Evolutionary conservation across 2,888 invertebrate genomes (phyloP).

Genomic region (Anticlea derivata): DNA sequence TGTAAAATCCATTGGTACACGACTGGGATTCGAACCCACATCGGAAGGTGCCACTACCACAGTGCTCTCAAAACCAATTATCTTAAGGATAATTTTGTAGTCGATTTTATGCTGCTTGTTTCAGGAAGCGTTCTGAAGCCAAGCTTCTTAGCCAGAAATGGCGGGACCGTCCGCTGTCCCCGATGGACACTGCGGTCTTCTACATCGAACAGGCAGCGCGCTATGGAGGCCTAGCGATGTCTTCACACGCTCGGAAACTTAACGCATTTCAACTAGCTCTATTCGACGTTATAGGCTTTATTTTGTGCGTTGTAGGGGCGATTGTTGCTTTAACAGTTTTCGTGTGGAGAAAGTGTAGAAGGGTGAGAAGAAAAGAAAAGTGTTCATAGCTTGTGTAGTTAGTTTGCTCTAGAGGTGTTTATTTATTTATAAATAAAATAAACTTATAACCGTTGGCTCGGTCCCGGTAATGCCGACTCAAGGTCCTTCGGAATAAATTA

Average conservation of each 20-base stretch:
- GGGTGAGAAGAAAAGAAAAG: constrained; percentile 26
- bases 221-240: constrained; percentile 43
- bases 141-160: constrained; percentile 46
- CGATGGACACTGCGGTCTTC: constrained; percentile 56
- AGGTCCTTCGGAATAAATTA: too few species aligned
- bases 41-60: too few species aligned
- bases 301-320: constrained; percentile 22
- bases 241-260: constrained; percentile 44
- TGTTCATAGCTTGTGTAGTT: constrained; percentile 13
- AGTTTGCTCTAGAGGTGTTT: too few species aligned
- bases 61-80: too few species aligned
- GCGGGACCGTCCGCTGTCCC: constrained; percentile 46
- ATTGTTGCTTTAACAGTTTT: constrained; percentile 6
- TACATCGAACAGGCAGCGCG: constrained; percentile 52
- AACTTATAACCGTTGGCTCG: too few species aligned
- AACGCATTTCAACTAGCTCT: constrained; percentile 39
- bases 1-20: too few species aligned
- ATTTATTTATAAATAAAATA: too few species aligned
- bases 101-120: constrained; percentile 16
- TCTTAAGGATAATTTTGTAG: too few species aligned
- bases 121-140: constrained; percentile 47
- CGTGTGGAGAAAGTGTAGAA: constrained; percentile 13
- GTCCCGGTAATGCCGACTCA: too few species aligned
- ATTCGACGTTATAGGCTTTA: constrained; percentile 41
- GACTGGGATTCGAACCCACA: too few species aligned